A percentile compares a stretch with the other conserved stretches of the same genome.
phyloP scores from a whole-genome alignment of 1,140 invertebrate genomes.

The Trigoniulus corallinus region DNA sequence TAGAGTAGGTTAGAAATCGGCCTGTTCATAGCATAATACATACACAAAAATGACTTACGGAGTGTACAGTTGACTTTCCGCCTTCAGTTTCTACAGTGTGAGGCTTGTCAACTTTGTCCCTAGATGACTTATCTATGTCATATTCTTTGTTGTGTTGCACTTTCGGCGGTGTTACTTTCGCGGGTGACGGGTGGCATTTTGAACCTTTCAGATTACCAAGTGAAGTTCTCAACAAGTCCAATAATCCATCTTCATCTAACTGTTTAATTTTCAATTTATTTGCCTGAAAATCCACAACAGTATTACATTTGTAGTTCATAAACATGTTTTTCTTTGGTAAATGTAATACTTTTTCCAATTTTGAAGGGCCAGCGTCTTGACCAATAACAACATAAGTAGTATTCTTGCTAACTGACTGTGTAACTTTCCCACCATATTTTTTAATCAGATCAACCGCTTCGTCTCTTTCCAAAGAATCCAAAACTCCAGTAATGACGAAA shows the following conservation, averaged over 20 bases:
- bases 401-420: constrained; percentile 54
- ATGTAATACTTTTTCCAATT: constrained; percentile 46
- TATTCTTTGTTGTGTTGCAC: too few relatives aligned
- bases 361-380: constrained; percentile 63
- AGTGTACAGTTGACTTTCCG: too few relatives aligned
- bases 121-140: too few relatives aligned
- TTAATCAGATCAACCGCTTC: constrained; percentile 55
- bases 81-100: too few relatives aligned
- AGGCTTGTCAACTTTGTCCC: too few relatives aligned
- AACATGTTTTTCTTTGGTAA: constrained; percentile 3
- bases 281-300: constrained; percentile 29
- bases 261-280: constrained; percentile 45
- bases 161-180: too few relatives aligned
- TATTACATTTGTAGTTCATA: not conserved
- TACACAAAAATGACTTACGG: too few relatives aligned
- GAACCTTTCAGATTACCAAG: too few relatives aligned
- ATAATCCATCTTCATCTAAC: constrained; percentile 64
- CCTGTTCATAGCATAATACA: too few relatives aligned
- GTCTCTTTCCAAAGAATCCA: constrained; percentile 72
- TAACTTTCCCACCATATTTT: constrained; percentile 62
- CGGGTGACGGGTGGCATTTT: too few relatives aligned
- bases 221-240: constrained; percentile 52
- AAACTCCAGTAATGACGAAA: constrained; percentile 71
- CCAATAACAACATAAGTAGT: constrained; percentile 68
- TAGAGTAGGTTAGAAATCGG: too few relatives aligned